These are phyloP conservation scores for Leptocoma aspasia DNA, from an alignment of 2,113 vertebrate species.

Conservation along the genomic window DNA sequence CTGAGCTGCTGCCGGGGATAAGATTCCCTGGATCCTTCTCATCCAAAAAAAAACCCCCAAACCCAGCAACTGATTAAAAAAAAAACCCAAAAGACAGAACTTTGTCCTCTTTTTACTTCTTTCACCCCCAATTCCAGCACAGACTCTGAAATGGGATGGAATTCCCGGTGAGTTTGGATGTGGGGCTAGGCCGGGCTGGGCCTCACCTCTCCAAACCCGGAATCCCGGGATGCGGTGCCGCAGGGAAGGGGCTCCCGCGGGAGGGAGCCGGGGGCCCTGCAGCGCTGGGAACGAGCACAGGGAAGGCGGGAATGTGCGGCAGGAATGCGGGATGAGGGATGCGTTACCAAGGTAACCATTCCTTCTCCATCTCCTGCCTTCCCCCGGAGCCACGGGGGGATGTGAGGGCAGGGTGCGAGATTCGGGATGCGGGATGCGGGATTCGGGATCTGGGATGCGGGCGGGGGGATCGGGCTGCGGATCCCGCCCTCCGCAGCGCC, in stretches of 20 bases:
- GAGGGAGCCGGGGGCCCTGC: not conserved
- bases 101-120: not conserved
- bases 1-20: not conserved
- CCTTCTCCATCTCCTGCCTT: not conserved
- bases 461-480: not conserved
- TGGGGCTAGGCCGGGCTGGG: not conserved
- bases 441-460: not conserved
- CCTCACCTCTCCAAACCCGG: too few species aligned
- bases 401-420: not conserved
- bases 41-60: accelerated
- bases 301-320: not conserved
- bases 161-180: not conserved
- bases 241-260: not conserved
- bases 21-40: not conserved
- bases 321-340: not conserved
- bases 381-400: not conserved
- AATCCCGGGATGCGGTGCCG: not conserved
- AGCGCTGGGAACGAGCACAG: not conserved
- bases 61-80: too few species aligned
- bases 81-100: not conserved
- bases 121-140: accelerated
- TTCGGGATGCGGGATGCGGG: not conserved
- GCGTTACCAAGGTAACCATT: constrained; percentile 28
- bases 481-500: not conserved
- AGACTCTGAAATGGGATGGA: accelerated